These are phyloP conservation scores for Cylindroiulus punctatus DNA, from an alignment of 2,888 invertebrate species.

Conservation along the genomic window DNA sequence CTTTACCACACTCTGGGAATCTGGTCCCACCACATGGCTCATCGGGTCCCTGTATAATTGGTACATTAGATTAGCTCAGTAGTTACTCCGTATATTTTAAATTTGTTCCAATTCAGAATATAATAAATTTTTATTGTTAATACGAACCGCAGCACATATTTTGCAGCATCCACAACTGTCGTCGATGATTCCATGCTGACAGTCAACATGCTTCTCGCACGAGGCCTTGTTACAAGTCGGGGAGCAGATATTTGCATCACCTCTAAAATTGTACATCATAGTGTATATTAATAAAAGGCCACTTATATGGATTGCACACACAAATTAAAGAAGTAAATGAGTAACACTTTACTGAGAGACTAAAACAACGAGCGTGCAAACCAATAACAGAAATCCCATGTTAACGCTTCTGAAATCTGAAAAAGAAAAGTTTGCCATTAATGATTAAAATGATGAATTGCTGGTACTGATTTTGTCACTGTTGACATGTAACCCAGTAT, in stretches of 20 bases:
- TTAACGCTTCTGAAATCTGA: background rate
- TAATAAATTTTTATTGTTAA: background rate
- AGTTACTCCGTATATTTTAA: background rate
- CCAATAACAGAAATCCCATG: background rate
- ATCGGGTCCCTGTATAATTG: background rate
- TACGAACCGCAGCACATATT: slow-evolving; percentile 12
- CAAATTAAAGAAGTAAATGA: too few species aligned
- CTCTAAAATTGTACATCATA: background rate
- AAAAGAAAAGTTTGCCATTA: background rate
- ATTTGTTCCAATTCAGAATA: background rate
- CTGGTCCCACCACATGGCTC: background rate
- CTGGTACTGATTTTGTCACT: too few species aligned
- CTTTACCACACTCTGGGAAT: background rate
- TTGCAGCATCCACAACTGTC: background rate
- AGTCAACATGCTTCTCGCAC: background rate
- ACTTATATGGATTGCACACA: too few species aligned
- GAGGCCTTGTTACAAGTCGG: slow-evolving; percentile 3
- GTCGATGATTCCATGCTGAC: background rate
- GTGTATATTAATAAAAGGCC: background rate
- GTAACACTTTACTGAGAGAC: background rate
- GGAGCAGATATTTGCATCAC: background rate
- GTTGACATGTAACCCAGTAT: too few species aligned
- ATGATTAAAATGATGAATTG: too few species aligned
- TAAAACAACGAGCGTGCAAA: background rate
- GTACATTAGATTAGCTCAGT: background rate